Base-by-base conservation (phyloP, 2,113 vertebrate genomes). In the Xyliphius kryptos region DNA sequence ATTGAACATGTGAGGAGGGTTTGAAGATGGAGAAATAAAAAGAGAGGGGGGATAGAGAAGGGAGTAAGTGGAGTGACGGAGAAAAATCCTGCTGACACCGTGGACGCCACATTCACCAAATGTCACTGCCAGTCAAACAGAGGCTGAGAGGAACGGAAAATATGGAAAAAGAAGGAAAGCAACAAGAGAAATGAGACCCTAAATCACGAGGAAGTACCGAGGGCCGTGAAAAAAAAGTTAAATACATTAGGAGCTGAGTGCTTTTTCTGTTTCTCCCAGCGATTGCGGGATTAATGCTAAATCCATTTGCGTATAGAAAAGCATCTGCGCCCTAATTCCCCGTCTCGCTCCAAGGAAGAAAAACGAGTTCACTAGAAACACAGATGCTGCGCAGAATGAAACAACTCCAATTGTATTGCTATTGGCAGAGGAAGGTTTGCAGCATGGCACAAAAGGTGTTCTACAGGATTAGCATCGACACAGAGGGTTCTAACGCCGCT, bases 401-500 rank as follows among this genome's bases (percentile, higher is more conserved):
- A 51, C 61, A 74, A 61, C 47, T 44, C 49, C 56, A 64, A 71
- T 67, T 67, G 59, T 68, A 64, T 56, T 38, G 51, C 69, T 71
- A 71, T 68, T 74, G 73, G 56, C 72, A 74, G 56, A 54, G 8
- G 47, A 68, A 64, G 68, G 59, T 61, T 59, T 68, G 41, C 52
- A 65, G 54, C 36, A 20, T 68, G 20, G 68, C 61, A 65, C 65
- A 65, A 44, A 55, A 26, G 59, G 56, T 41, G 13, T 40, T 40
- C 48, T 68, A 70, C 58, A 58, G 73, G 52, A 74, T 74, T 74
- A 74, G 65, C 56, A 74, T 57, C 61, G 68, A 74, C 68, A 65
- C 40, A 41, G 26, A 5, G 26, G 26, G 26, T 32, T 32, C 40
- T 41, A 14, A 5, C 40, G 10, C 40, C 9, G 10, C 13, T 10